phyloP scores from a whole-genome alignment of 2,888 invertebrate genomes.

The Celastrina argiolus region DNA sequence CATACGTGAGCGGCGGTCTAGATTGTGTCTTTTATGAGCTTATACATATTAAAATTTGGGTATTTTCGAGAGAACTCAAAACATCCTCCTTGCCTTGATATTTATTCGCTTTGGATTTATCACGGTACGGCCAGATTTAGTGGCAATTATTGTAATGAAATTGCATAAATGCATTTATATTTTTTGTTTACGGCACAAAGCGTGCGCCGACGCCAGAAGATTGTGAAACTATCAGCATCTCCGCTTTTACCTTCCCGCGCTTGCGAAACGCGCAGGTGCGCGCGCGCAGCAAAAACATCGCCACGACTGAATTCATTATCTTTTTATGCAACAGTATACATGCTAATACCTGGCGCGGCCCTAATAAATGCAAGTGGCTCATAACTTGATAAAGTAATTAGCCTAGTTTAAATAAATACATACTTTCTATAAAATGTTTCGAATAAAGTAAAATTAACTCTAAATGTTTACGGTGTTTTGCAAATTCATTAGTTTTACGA shows the following conservation, averaged over 20 bases:
- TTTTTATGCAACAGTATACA: conserved; percentile 69
- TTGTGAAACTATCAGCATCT: conserved; percentile 73
- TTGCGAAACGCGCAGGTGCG: conserved; percentile 80
- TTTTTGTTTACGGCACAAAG: conserved; percentile 45
- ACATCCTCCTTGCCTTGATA: not conserved
- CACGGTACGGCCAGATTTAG: not conserved
- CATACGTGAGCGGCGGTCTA: conserved; percentile 68
- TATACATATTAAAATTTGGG: conserved; percentile 33
- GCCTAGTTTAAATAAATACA: not conserved
- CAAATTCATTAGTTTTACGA: not conserved
- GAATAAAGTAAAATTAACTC: not conserved
- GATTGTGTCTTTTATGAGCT: conserved; percentile 52
- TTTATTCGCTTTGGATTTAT: conserved; percentile 1
- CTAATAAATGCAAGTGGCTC: not conserved
- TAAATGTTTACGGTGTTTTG: not conserved
- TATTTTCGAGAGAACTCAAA: conserved; percentile 13
- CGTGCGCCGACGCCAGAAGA: conserved; percentile 47
- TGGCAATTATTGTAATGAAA: not conserved
- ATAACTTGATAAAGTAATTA: not conserved
- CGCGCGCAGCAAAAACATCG: conserved; percentile 74
- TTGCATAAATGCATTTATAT: conserved; percentile 3
- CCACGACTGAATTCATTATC: conserved; percentile 67
- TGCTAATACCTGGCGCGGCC: conserved; percentile 31
- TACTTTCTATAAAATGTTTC: not conserved
- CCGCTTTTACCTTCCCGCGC: conserved; percentile 73